phyloP scores from a whole-genome alignment of 2,888 invertebrate genomes.

The Myathropa florea region DNA sequence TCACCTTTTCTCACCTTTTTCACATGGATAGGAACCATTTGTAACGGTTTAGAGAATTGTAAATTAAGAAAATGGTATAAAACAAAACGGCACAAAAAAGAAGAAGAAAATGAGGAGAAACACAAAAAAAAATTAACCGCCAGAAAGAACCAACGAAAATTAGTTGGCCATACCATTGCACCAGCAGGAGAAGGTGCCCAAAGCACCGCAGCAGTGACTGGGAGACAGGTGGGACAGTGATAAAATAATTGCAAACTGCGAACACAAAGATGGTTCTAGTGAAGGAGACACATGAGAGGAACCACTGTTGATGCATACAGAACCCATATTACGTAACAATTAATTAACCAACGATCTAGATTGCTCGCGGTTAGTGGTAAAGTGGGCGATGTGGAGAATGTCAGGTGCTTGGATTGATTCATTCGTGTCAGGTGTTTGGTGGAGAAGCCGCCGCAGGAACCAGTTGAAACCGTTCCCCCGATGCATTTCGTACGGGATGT shows the following conservation, averaged over 20 bases:
- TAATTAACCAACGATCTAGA: slow-evolving; percentile 38
- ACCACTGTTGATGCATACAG: not conserved
- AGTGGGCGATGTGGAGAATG: slow-evolving; percentile 5
- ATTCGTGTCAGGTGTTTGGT: slow-evolving; percentile 54
- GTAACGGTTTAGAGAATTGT: slow-evolving; percentile 68
- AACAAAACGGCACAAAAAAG: slow-evolving; percentile 45
- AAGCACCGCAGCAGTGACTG: not conserved
- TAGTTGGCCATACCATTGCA: slow-evolving; percentile 1
- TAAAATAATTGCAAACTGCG: not conserved
- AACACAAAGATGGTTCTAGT: not conserved
- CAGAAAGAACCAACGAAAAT: slow-evolving; percentile 46
- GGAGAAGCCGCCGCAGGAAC: slow-evolving; percentile 21
- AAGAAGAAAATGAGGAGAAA: slow-evolving; percentile 8
- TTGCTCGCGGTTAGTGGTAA: slow-evolving; percentile 6
- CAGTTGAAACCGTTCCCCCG: slow-evolving; percentile 46
- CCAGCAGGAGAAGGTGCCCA: not conserved
- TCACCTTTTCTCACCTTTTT: slow-evolving; percentile 43
- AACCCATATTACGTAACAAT: slow-evolving; percentile 49
- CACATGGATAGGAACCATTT: slow-evolving; percentile 51
- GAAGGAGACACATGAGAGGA: slow-evolving; percentile 10
- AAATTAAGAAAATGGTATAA: slow-evolving; percentile 63
- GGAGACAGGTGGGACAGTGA: not conserved
- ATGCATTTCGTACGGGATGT: slow-evolving; percentile 51
- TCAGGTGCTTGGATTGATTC: slow-evolving; percentile 50
- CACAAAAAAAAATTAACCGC: not conserved